phyloP scores from a whole-genome alignment of 2,113 vertebrate genomes.

The Motacilla tschutschensis region DNA sequence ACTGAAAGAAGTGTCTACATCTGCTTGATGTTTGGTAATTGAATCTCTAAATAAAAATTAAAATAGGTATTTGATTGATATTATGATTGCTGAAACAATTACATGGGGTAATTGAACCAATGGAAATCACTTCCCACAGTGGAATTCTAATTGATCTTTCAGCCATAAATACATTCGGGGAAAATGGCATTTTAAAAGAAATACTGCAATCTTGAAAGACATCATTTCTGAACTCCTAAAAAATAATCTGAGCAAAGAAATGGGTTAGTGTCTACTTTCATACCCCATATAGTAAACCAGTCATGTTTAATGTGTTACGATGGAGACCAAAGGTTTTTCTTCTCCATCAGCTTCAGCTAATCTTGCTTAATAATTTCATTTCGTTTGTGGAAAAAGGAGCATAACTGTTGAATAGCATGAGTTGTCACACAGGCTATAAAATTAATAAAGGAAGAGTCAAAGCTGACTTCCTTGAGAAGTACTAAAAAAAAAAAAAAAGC shows the following conservation, averaged over 20 bases:
- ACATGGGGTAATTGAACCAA: not conserved
- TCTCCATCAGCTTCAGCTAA: not conserved
- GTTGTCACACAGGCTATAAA: not conserved
- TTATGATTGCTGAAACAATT: constrained; percentile 34
- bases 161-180: not conserved
- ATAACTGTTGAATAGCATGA: not conserved
- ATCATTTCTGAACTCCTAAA: not conserved
- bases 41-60: constrained; percentile 45
- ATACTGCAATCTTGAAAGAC: not conserved
- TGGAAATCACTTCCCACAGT: constrained; percentile 2
- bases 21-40: constrained; percentile 4
- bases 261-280: not conserved
- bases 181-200: not conserved
- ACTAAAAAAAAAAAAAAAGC: not conserved
- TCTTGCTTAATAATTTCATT: not conserved
- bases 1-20: not conserved
- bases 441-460: not conserved
- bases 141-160: constrained; percentile 14
- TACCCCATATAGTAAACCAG: not conserved
- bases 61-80: constrained; percentile 21
- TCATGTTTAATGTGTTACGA: not conserved
- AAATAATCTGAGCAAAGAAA: not conserved
- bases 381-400: not conserved
- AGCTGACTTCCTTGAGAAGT: not conserved
- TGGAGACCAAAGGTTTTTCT: not conserved